Base-by-base conservation (phyloP, 2,113 vertebrate genomes). In the Phylloscopus trochiloides region DNA sequence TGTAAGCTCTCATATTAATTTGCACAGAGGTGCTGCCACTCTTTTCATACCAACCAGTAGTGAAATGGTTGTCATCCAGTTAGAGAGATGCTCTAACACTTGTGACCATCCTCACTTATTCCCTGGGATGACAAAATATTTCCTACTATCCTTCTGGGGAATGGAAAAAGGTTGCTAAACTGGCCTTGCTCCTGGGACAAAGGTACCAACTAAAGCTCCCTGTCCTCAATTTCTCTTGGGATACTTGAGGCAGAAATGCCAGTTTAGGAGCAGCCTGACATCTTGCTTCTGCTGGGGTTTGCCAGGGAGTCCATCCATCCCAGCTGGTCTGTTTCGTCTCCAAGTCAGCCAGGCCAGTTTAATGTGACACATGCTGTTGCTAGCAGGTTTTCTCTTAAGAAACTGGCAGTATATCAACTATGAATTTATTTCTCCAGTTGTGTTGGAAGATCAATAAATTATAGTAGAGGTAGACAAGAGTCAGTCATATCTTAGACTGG, bases 161-260 rank as follows among this genome's bases (percentile, higher is more conserved):
- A 24, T 34, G 31, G 43, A 50, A 71, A 36, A 90, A 1, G 2
- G 4, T 48, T 67, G 9, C 12, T 67, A 43, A 54, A 15, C 28
- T 16, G 6, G 31, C 22, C n/a, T 72, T 57, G 17, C 7, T 40
- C 15, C 18, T 38, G 19, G 40, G 17, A 62, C 21, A 62, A 40
- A 84, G 21, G 17, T 15, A 22, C 4, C 1, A 1, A 5, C 3
- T 6, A 5, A 11, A 32, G n/a, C 5, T 74, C 26, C 12, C 22
- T 47, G 19, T 50, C 29, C 34, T 58, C 1, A 3, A 1, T 13
- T n/a, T 86, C 45, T 52, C n/a, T 14, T 14, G 1, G 7, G 13
- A 63, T 68, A 4, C 50, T 78, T 7, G 2, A 40, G 47, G 24
- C 66, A 85, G 18, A 51, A 82, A 75, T 20, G 17, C 7, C 55